These are phyloP conservation scores for Aurelia aurita complex sp. Pacific DNA, from an alignment of 30 jellyfish, hydroid and myxozoan species.

Conservation along the genomic window DNA sequence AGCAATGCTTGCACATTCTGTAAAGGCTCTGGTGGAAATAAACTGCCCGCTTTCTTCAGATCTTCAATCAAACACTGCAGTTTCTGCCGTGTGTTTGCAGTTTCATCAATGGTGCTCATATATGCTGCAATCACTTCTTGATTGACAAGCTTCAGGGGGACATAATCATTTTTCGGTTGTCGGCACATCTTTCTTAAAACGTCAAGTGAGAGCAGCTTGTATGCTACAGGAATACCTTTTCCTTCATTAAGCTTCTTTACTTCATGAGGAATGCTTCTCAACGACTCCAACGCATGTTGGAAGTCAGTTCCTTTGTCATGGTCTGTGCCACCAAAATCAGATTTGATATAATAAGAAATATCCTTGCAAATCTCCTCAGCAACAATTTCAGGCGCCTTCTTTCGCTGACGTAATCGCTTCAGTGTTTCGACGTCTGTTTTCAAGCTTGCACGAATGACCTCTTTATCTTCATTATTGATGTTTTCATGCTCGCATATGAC, in stretches of 20 bases:
- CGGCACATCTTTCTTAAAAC: constrained; percentile 45
- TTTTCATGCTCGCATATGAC: constrained; percentile 31
- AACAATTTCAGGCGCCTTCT: constrained; percentile 25
- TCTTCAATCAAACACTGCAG: constrained; percentile 10
- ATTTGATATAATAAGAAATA: constrained; percentile 39
- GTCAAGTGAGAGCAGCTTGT: constrained; percentile 41
- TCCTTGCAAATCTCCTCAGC: constrained; percentile 12
- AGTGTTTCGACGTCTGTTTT: constrained; percentile 39
- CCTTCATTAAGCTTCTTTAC: constrained; percentile 45
- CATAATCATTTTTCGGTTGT: background rate
- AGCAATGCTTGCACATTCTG: constrained; percentile 25
- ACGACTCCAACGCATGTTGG: constrained; percentile 30
- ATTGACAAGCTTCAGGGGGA: constrained; percentile 10
- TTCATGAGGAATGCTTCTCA: constrained; percentile 36
- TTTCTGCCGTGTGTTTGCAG: constrained; percentile 6
- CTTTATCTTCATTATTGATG: constrained; percentile 30
- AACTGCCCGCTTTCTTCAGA: constrained; percentile 5
- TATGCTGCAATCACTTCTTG: constrained; percentile 21
- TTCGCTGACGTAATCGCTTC: constrained; percentile 10
- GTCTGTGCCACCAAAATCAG: constrained; percentile 44
- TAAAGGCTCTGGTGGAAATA: background rate
- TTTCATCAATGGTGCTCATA: constrained; percentile 21
- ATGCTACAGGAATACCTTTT: constrained; percentile 52
- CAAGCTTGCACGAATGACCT: constrained; percentile 28
- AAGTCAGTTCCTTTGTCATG: constrained; percentile 44